Percentiles rank a stretch among this genome's conserved stretches.
Evolutionary conservation across 2,113 vertebrate species (phyloP).

Genomic region (Oreochromis tanganicae): DNA sequence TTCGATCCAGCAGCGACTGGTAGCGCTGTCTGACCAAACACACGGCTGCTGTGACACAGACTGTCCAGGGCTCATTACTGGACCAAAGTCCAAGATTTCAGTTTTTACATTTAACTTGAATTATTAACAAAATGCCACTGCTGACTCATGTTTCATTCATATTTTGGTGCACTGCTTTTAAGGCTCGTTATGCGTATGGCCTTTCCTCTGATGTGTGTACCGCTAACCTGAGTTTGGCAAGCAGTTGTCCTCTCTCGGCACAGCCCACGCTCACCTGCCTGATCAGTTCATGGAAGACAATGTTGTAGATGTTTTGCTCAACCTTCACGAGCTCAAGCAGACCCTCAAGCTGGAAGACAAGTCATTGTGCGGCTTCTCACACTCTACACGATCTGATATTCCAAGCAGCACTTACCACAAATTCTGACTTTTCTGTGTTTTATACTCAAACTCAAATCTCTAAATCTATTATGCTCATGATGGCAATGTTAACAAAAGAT

Average conservation of each 20-base stretch:
- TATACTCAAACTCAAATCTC: rapidly evolving
- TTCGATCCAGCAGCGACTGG: constrained; percentile 75
- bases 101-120: not conserved
- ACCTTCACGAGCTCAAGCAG: constrained; percentile 75
- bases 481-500: rapidly evolving
- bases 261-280: constrained; percentile 86
- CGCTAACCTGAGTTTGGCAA: constrained; percentile 84
- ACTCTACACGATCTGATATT: not conserved
- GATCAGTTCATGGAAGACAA: constrained; percentile 87
- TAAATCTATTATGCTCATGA: not conserved
- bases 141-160: not conserved
- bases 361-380: not conserved
- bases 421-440: not conserved
- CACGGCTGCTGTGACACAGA: not conserved
- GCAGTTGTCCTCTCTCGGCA: constrained; percentile 82
- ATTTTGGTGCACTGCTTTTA: not conserved
- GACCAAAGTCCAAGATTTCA: not conserved
- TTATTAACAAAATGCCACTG: not conserved
- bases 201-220: not conserved
- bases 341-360: constrained; percentile 76
- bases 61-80: not conserved
- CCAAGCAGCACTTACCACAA: not conserved
- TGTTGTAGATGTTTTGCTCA: constrained; percentile 88
- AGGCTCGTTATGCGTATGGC: not conserved
- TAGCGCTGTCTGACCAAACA: constrained; percentile 76